Base-by-base conservation (phyloP, 2,113 vertebrate genomes). In the Lepus americanus region DNA sequence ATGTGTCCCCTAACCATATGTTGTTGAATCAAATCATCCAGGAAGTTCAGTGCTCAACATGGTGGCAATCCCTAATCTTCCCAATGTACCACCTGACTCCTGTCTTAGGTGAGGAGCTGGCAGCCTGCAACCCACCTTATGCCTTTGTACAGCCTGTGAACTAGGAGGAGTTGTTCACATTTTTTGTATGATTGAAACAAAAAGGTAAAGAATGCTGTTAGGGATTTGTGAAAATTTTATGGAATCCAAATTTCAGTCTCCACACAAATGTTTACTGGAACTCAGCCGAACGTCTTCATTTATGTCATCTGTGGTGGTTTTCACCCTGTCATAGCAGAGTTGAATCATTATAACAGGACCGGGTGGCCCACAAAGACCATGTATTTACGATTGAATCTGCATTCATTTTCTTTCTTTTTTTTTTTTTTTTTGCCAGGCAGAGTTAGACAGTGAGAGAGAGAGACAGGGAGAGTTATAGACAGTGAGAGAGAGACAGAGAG, bases 151-250 rank as follows among this genome's bases (percentile, higher is more conserved):
- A 6, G 5, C 31, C 17, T 49, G 0, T 83, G 86, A 67, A 17
- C n/a, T n/a, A 73, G 33, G 55, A 90, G 74, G 61, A 10, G 1
- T 64, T 92, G 44, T 69, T 92, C 31, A 66, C 5, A n/a, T 86
- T 33, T 81, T 59, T 89, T 83, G 73, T 82, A 63, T 64, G 31
- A 29, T 29, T 94, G 29, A 44, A 77, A 61, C 76, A 66, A 85
- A 81, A 76, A 29, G 29, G 8, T 85, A 36, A 31, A 59, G 9
- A 90, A 87, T 82, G 36, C 36, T 74, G 20, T 69, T 94, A 64
- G 12, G 33, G 64, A 66, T 9, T 9, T 70, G 29, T 80, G 9
- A 51, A 92, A 85, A 77, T 80, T 51, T 78, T 31, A 85, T 72
- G 20, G 83, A 90, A 73, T 67, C 73, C 11, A 63, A 64, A 89